Evolutionary conservation across 1,140 invertebrate genomes (phyloP).

Genomic region (Ectropis grisescens): DNA sequence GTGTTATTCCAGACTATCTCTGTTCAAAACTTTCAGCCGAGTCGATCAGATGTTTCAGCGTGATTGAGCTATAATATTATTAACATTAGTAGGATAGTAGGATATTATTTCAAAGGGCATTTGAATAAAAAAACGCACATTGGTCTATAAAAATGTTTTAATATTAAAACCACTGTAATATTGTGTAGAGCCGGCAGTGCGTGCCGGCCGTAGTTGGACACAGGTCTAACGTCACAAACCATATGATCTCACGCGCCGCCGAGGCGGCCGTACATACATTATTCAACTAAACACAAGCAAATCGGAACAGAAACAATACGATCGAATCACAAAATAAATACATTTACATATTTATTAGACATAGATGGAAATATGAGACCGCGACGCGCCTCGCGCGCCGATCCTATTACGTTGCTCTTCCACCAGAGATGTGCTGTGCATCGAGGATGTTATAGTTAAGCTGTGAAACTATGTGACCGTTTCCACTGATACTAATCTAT

Average conservation of each 20-base stretch:
- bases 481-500: no score
- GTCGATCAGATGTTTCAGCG: no score
- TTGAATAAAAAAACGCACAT: slow-evolving; percentile 26
- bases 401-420: no score
- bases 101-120: no score
- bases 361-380: slow-evolving; percentile 16
- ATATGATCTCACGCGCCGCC: slow-evolving; percentile 33
- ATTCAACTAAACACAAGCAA: slow-evolving; percentile 50
- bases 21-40: no score
- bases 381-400: slow-evolving; percentile 17
- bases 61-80: no score
- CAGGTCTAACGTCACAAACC: slow-evolving; percentile 11
- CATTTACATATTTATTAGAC: slow-evolving; percentile 26
- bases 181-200: slow-evolving; percentile 25
- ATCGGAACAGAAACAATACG: slow-evolving; percentile 30
- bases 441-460: no score
- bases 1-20: no score
- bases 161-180: slow-evolving; percentile 62
- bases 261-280: slow-evolving; percentile 23
- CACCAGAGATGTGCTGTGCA: no score
- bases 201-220: background rate
- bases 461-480: no score
- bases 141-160: slow-evolving; percentile 65
- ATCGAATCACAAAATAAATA: slow-evolving; percentile 37
- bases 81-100: no score